Evolutionary conservation across 2,113 vertebrate genomes (phyloP).

Genomic region (Plectropomus leopardus): DNA sequence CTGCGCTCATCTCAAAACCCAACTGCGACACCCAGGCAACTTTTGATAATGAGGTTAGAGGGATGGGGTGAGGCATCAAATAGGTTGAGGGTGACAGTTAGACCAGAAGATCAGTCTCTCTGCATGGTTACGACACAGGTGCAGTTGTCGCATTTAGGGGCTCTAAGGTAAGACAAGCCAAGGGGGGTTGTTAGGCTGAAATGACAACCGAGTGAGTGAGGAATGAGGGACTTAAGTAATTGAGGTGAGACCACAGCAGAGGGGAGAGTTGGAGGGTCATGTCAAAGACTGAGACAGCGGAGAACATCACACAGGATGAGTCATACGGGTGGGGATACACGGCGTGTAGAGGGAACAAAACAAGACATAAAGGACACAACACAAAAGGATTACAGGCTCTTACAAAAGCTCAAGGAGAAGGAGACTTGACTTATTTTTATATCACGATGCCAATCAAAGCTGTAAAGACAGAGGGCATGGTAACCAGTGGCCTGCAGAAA

Average conservation of each 20-base stretch:
- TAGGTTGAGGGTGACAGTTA: slow-evolving; percentile 12
- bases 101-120: slow-evolving; percentile 33
- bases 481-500: slow-evolving; percentile 31
- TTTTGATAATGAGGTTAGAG: slow-evolving; percentile 39
- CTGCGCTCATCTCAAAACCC: slow-evolving; percentile 51
- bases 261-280: background rate
- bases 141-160: slow-evolving; percentile 17
- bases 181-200: slow-evolving; percentile 25
- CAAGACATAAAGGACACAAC: background rate
- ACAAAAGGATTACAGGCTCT: background rate
- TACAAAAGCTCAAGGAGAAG: slow-evolving; percentile 5
- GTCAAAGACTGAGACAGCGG: slow-evolving; percentile 32
- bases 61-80: slow-evolving; percentile 24
- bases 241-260: slow-evolving; percentile 31
- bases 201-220: slow-evolving; percentile 21
- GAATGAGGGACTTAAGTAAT: slow-evolving; percentile 31
- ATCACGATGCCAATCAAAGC: slow-evolving; percentile 16
- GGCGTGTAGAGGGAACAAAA: background rate
- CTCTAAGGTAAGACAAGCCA: background rate
- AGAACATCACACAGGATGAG: slow-evolving; percentile 37
- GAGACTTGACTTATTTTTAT: background rate
- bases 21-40: slow-evolving; percentile 31
- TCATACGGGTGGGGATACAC: slow-evolving; percentile 4
- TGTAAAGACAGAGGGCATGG: background rate
- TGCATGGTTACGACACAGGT: slow-evolving; percentile 7